phyloP scores from a whole-genome alignment of 2,113 vertebrate species.

The Anser brachyrhynchus region DNA sequence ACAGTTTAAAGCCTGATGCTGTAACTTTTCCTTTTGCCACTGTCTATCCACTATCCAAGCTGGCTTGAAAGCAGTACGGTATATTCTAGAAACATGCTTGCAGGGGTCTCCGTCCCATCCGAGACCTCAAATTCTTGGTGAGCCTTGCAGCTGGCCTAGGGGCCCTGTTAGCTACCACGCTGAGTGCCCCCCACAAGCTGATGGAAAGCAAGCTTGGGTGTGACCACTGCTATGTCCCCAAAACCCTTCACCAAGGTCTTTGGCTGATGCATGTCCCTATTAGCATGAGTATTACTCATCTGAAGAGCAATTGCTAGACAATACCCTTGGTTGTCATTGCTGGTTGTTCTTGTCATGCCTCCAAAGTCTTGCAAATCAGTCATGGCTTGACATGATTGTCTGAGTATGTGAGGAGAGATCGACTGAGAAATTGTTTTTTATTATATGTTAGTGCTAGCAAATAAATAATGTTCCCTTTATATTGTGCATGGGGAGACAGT shows the following conservation, averaged over 20 bases:
- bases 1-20: not conserved
- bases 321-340: conserved; percentile 53
- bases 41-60: not conserved
- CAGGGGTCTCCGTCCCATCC: fast-evolving
- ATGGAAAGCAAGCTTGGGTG: not conserved
- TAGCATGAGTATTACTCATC: not conserved
- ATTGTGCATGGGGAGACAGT: not conserved
- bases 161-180: not conserved
- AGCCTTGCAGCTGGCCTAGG: not conserved
- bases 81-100: not conserved
- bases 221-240: not conserved
- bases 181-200: not conserved
- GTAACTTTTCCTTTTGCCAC: not conserved
- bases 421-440: conserved; percentile 58
- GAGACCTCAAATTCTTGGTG: not conserved
- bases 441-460: conserved; percentile 29
- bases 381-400: not conserved
- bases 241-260: not conserved
- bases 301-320: not conserved
- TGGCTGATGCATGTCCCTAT: not conserved
- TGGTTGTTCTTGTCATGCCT: not conserved
- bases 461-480: conserved; percentile 43
- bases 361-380: conserved; percentile 41
- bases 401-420: conserved; percentile 10
- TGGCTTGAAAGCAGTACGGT: not conserved